Evolutionary conservation across 2,888 invertebrate species (phyloP), one percentile per base, ranked within the genome.

Genomic region (Leistus spinibarbis): DNA sequence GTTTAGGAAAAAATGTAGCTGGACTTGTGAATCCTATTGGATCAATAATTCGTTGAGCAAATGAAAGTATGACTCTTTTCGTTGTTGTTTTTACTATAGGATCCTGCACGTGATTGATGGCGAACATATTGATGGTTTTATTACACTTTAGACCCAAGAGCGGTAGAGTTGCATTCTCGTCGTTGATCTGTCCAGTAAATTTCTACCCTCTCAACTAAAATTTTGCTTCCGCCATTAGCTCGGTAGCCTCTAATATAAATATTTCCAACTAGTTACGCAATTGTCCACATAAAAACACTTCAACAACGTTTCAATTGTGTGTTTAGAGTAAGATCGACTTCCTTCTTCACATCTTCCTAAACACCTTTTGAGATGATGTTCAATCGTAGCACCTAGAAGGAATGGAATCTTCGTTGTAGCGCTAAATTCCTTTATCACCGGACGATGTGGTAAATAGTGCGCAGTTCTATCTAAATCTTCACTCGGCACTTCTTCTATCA

Each of bases 381-480:
- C 62, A 4, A 77, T 76, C 9, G 67, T 67, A n/a, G 76, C 77
- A 16, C 77, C 78, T 10, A 79, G 53, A 27, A 78, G 57, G 70
- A 79, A 79, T 10, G 78, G 78, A 57, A 81, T 65, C 2, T 80
- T 69, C 66, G 79, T 80, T 0, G 81, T 80, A 2, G 80, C 81
- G 68, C 79, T 80, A 10, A 76, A 65, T 1, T 78, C 77, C 20
- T 79, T 78, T 7, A 80, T 70, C 2, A 82, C 79, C 13, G 78
- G 78, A 53, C 79, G 79, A 76, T 82, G 81, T 17, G 79, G 80
- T n/a, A 81, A 73, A 62, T 78, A 80, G 22, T 78, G 76, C 5
- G 68, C 74, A 40, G 17, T 24, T 3, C 64, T 76, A 5, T 62
- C 57, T 56, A 73, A 23, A 54, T 76, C 57, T 60, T 67, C 20